These are phyloP conservation scores for Trichoplusia ni DNA, from an alignment of 1,140 invertebrate species.

Conservation along the genomic window DNA sequence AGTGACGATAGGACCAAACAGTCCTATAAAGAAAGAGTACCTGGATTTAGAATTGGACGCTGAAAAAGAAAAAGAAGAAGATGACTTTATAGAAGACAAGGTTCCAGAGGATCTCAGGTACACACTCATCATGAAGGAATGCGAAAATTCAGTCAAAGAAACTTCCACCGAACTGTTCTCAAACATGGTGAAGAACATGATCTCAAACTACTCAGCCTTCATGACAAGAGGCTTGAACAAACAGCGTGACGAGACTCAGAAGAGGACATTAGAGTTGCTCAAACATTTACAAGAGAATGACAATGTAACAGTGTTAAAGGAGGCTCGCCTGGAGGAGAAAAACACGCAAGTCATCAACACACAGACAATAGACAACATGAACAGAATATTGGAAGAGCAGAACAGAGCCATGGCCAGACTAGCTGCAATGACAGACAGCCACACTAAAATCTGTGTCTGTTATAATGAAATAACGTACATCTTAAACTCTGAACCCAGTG, in stretches of 20 bases:
- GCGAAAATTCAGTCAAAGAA: conserved; percentile 64
- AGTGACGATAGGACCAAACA: conserved; percentile 77
- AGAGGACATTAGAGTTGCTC: conserved; percentile 61
- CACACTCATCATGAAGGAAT: conserved; percentile 66
- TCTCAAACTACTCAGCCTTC: conserved; percentile 59
- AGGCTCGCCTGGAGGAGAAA: conserved; percentile 66
- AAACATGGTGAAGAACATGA: conserved; percentile 69
- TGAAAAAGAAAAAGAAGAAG: conserved; percentile 38
- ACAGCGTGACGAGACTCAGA: conserved; percentile 69
- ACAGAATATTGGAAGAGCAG: conserved; percentile 74
- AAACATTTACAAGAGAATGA: conserved; percentile 72
- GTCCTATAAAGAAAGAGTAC: conserved; percentile 54
- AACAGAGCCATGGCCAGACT: conserved; percentile 69
- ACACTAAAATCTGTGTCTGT: conserved; percentile 66
- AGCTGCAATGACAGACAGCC: conserved; percentile 67
- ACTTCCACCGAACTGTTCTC: conserved; percentile 59
- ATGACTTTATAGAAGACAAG: conserved; percentile 63
- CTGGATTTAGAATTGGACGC: conserved; percentile 23
- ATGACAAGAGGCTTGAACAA: conserved; percentile 65
- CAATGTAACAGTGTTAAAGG: conserved; percentile 65
- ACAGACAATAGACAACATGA: conserved; percentile 75
- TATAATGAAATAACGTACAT: conserved; percentile 71
- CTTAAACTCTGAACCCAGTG: conserved; percentile 52
- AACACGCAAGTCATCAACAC: conserved; percentile 59
- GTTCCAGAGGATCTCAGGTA: conserved; percentile 64